These are phyloP conservation scores for Metopolophium dirhodum DNA, from an alignment of 1,140 invertebrate species.

Conservation along the genomic window DNA sequence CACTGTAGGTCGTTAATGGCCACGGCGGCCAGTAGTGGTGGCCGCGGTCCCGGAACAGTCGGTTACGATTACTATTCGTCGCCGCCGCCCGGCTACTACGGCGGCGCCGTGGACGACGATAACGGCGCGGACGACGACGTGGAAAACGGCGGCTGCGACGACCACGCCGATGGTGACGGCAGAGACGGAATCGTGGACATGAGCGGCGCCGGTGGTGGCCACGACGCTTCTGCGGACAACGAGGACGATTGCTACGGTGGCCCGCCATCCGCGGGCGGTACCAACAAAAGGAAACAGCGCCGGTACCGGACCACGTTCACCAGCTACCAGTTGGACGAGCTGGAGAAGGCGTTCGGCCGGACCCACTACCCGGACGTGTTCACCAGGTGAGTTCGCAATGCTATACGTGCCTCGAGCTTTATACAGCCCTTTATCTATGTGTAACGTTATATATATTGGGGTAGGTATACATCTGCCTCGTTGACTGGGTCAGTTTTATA, in stretches of 20 bases:
- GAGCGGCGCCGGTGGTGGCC: conserved; percentile 49
- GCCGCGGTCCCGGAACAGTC: background rate
- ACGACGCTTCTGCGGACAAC: conserved; percentile 55
- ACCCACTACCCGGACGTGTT: conserved; percentile 99
- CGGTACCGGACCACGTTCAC: conserved; percentile 94
- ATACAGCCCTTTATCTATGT: too few relatives aligned
- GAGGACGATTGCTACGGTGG: conserved; percentile 73
- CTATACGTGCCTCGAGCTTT: background rate
- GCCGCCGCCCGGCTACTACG: conserved; percentile 4
- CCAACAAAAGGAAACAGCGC: conserved; percentile 88
- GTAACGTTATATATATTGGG: too few relatives aligned
- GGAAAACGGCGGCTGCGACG: background rate
- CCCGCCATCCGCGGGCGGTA: conserved; percentile 66
- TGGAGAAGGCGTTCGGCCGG: conserved; percentile 96
- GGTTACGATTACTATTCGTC: conserved; percentile 43
- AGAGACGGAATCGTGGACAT: conserved; percentile 6
- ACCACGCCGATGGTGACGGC: background rate
- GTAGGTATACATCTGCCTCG: too few relatives aligned
- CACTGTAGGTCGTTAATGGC: conserved; percentile 2
- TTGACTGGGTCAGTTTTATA: too few relatives aligned
- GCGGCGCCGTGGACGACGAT: background rate
- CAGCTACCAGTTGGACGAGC: conserved; percentile 92
- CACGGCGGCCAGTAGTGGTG: background rate
- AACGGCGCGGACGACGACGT: background rate
- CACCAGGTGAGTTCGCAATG: conserved; percentile 74